Evolutionary conservation across 2,797 vertebrate species (phyloP), one percentile per base, ranked within the genome.

Genomic region (Neomorphus geoffroyi): DNA sequence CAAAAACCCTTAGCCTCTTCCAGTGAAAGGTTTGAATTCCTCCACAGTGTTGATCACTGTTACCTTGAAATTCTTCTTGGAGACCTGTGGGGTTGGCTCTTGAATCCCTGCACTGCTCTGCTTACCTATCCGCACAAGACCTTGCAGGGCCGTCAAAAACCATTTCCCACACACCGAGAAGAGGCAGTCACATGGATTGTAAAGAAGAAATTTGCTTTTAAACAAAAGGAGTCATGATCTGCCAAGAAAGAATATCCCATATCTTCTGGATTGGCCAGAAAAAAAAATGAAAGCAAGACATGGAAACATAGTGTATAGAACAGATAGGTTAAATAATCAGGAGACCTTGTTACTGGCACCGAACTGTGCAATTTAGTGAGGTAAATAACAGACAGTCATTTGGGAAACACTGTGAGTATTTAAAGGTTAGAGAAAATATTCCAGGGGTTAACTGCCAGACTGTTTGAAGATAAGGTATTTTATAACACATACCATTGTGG

Each of bases 371-470:
- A 4, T 24, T 65, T 58, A 58, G 11, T 27, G 24, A 82, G 48
- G 19, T 67, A 78, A 94, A 90, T 86, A 90, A 94, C 92, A 71
- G n/a, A 50, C 27, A 80, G 8, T 7, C 37, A 14, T 87, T 86
- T 93, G 72, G 61, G 50, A 91, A 92, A 87, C 32, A 57, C 18
- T 61, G 8, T 32, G 57, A 48, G 23, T 65, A 78, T 71, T n/a
- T 75, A 91, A 89, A 85, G 41, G 86, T 83, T 74, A 86, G 27
- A 85, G 50, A 83, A 93, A 93, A 78, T 48, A 80, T 57, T 80
- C 35, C 39, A 4, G 2, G 53, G 33, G 30, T 89, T 84, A 91
- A 80, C 57, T 54, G 50, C 37, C 53, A 85, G 61, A 50, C 45
- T 86, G 27, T 41, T 71, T 77, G 80, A 94, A 83, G 66, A 86